Evolutionary conservation across 1,140 invertebrate species (phyloP), one percentile per base, ranked within the genome.

Genomic region (Ceratosolen solmsi): DNA sequence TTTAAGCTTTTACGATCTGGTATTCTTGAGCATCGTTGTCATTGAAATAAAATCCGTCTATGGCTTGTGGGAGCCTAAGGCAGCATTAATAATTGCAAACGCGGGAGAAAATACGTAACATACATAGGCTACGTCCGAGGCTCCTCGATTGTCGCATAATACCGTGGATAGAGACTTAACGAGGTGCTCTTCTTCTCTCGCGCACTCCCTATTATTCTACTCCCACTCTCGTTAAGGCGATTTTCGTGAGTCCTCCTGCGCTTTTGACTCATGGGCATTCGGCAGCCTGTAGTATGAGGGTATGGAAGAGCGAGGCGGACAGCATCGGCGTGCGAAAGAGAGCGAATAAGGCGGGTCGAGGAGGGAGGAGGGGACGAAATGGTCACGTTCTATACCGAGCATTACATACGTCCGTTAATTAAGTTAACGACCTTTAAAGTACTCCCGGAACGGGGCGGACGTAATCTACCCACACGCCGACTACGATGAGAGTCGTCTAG

Each of bases 341-440:
- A 33, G 56, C 71, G 30, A 82, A 41, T 65, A 54, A 71, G 46
- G 20, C 0, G 11, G 56, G 71, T 30, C 3, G 33, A 7, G 0
- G n/a, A 60, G 70, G 38, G 22, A 41, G 30, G 4, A 8, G 51
- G n/a, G 41, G 25, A 49, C 36, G 36, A 65, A 56, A 65, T 51
- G 54, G 79, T 63, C 73, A 51, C 76, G 83, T 77, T 75, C 77
- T 65, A 82, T 74, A 83, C 85, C 71, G 75, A 82, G 85, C 84
- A 84, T 87, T 88, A 87, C 85, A 84, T 87, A 85, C 85, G 85
- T 87, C 79, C 84, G 87, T 88, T 89, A 89, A 89, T 89, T 88
- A 89, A 89, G 87, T 88, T 89, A 89, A 89, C 87, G 86, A 89
- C 85, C 85, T 83, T 86, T 89, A 86, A 88, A 89, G 86, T 87